Conservation (phyloP, 53 echinoderm and acorn worm genomes). For the Antedon mediterranea region DNA sequence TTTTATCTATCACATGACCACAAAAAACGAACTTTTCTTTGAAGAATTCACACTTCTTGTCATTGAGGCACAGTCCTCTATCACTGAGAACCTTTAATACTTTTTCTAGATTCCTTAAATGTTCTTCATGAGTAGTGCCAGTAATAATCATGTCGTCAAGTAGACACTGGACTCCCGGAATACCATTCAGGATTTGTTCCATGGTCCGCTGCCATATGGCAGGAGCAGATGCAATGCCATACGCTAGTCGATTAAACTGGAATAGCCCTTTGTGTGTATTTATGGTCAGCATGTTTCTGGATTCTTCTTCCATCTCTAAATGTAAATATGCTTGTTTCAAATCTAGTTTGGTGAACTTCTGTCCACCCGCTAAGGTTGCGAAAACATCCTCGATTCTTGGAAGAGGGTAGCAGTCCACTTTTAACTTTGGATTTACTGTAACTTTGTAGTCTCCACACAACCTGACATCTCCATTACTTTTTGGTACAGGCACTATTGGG, state of each 20-base stretch:
- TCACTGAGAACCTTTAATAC: not conserved
- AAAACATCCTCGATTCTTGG: too few relatives aligned
- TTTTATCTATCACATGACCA: not conserved
- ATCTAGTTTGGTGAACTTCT: not conserved
- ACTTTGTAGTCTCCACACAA: constrained; percentile 13
- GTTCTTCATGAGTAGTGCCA: not conserved
- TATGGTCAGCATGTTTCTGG: constrained; percentile 9
- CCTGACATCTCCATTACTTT: too few relatives aligned
- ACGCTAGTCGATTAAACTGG: constrained; percentile 25
- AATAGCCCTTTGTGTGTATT: constrained; percentile 53
- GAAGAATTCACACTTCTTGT: constrained; percentile 5
- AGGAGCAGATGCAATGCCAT: constrained; percentile 55
- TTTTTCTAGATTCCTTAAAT: not conserved
- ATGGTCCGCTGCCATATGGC: constrained; percentile 54
- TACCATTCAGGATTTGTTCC: constrained; percentile 30
- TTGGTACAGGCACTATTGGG: too few relatives aligned
- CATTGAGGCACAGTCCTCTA: constrained; percentile 8
- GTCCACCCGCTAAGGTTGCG: not conserved
- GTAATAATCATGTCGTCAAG: not conserved
- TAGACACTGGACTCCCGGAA: constrained; percentile 26
- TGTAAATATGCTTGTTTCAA: not conserved
- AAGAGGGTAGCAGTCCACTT: too few relatives aligned
- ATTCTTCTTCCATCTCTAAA: not conserved
- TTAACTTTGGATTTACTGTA: constrained; percentile 1
- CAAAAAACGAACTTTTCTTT: constrained; percentile 4